Evolutionary conservation across 2,888 invertebrate species (phyloP).

Genomic region (Micropterix aruncella): DNA sequence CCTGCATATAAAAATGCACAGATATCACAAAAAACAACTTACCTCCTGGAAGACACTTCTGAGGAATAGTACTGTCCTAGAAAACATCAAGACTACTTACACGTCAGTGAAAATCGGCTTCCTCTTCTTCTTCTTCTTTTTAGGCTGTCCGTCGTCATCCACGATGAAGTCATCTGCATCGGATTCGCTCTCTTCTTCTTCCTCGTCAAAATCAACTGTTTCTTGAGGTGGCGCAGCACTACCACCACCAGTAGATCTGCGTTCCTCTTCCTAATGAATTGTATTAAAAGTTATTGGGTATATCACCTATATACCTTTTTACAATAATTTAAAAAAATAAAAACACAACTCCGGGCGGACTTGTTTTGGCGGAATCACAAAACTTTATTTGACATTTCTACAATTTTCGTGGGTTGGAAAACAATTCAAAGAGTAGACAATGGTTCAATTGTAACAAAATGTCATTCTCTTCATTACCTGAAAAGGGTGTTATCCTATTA

Average conservation of each 20-base stretch:
- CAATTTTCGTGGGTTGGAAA: no score
- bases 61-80: constrained; percentile 4
- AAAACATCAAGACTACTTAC: constrained; percentile 35
- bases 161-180: constrained; percentile 97
- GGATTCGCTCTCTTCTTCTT: constrained; percentile 65
- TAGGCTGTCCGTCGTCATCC: constrained; percentile 85
- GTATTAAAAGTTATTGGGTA: no score
- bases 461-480: no score
- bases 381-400: no score
- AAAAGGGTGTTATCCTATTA: no score
- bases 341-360: no score
- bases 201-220: constrained; percentile 58
- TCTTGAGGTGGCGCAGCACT: constrained; percentile 47
- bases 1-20: no score
- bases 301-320: no score
- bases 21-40: constrained; percentile 4
- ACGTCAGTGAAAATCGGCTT: constrained; percentile 78
- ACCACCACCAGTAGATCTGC: constrained; percentile 43
- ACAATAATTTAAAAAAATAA: no score
- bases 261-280: constrained; percentile 71
- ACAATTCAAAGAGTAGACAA: no score
- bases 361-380: no score
- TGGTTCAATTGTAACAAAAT: no score
- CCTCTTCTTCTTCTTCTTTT: constrained; percentile 64
- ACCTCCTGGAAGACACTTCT: constrained; percentile 1